These are phyloP conservation scores for Gonocerus acuteangulatus DNA, from an alignment of 2,888 invertebrate genomes.

Conservation along the genomic window DNA sequence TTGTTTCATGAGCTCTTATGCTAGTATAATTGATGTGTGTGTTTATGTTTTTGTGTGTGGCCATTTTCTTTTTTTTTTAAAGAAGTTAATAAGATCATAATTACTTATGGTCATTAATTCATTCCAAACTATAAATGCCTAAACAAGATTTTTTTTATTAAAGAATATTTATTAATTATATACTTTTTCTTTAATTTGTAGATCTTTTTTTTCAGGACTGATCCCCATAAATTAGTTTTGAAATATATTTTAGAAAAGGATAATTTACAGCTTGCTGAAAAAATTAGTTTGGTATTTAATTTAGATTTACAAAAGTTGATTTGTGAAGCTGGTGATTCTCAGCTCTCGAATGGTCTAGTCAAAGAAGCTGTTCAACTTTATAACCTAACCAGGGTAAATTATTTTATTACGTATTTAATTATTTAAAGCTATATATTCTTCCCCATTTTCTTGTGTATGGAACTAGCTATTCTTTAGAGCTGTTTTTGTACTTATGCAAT, in stretches of 20 bases:
- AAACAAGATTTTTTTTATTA: no score
- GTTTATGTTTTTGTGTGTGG: no score
- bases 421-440: no score
- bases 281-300: conserved; percentile 52
- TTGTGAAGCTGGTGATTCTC: conserved; percentile 66
- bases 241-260: conserved; percentile 47
- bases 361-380: conserved; percentile 72
- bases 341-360: conserved; percentile 64
- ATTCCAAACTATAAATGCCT: no score
- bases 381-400: conserved; percentile 62
- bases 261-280: conserved; percentile 52
- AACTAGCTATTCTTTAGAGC: no score
- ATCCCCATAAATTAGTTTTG: conserved; percentile 28
- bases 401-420: neutral
- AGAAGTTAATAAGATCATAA: no score
- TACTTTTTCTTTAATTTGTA: neutral
- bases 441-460: neutral
- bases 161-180: no score
- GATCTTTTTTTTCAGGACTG: conserved; percentile 23
- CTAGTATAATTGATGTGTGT: no score
- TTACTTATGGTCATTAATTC: no score
- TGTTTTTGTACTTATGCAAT: no score
- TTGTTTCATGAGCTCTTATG: no score
- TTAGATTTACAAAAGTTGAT: conserved; percentile 59
- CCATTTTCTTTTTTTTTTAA: no score